A percentile compares a stretch with the other conserved stretches of the same genome.
phyloP scores from a whole-genome alignment of 2,888 invertebrate genomes.

The Acleris cristana region DNA sequence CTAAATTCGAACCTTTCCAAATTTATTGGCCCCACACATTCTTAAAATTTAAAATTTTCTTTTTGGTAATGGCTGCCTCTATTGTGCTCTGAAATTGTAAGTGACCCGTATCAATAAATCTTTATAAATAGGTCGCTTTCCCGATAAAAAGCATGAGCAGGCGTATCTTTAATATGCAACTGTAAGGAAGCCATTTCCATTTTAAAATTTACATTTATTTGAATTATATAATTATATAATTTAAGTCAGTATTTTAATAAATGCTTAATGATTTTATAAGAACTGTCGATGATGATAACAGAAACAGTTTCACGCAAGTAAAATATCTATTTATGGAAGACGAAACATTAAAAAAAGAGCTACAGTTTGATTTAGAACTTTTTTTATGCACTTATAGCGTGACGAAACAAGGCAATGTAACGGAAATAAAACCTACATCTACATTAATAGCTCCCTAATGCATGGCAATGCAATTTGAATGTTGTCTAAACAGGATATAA shows the following conservation, averaged over 20 bases:
- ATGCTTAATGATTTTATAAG: too few species aligned
- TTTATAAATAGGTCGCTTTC: not conserved
- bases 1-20: conserved; percentile 55
- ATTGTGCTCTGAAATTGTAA: conserved; percentile 8
- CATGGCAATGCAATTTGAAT: conserved; percentile 24
- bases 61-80: conserved; percentile 14
- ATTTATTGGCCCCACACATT: conserved; percentile 72
- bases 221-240: too few species aligned
- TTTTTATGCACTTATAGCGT: not conserved
- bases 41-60: conserved; percentile 54
- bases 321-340: too few species aligned
- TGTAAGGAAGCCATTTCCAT: too few species aligned
- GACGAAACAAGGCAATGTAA: conserved; percentile 1
- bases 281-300: too few species aligned
- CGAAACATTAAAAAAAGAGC: too few species aligned
- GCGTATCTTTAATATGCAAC: too few species aligned
- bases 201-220: too few species aligned
- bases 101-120: conserved; percentile 4
- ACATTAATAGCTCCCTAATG: conserved; percentile 10
- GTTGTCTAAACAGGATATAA: conserved; percentile 42
- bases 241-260: too few species aligned
- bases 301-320: too few species aligned
- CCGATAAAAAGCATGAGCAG: not conserved
- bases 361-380: too few species aligned
- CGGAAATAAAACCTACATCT: not conserved